phyloP scores from a whole-genome alignment of 2,888 invertebrate genomes.

The Latrodectus elegans region DNA sequence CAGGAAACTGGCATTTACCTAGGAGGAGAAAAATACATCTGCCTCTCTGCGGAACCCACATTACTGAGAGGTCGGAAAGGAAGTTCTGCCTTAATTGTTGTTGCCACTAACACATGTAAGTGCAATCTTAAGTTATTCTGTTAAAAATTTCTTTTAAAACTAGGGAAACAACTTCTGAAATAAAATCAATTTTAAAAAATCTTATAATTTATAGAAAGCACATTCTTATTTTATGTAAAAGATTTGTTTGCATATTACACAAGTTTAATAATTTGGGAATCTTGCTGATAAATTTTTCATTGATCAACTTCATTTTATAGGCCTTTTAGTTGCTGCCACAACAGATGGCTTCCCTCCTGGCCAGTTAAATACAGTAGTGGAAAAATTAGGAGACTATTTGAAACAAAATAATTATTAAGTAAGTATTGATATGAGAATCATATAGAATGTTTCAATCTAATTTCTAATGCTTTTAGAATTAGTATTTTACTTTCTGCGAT shows the following conservation, averaged over 20 bases:
- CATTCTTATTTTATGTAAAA: too few species aligned
- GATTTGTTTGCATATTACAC: too few species aligned
- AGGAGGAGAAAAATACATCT: constrained; percentile 72
- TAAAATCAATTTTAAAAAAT: too few species aligned
- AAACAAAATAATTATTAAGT: constrained; percentile 71
- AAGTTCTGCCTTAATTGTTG: constrained; percentile 71
- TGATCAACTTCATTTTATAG: constrained; percentile 25
- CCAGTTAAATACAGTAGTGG: constrained; percentile 71
- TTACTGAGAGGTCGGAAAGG: constrained; percentile 72
- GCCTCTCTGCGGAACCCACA: constrained; percentile 70
- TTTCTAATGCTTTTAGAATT: too few species aligned
- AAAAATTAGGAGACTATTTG: constrained; percentile 72
- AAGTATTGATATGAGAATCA: constrained; percentile 9
- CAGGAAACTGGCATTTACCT: constrained; percentile 71
- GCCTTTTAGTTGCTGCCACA: constrained; percentile 71
- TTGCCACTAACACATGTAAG: constrained; percentile 72
- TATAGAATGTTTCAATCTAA: too few species aligned
- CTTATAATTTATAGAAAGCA: too few species aligned
- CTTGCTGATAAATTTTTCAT: too few species aligned
- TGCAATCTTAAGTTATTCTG: not conserved
- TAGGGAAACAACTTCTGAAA: too few species aligned
- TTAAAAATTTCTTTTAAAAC: too few species aligned
- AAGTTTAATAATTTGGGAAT: too few species aligned
- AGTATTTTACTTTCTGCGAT: too few species aligned
- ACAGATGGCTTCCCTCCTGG: constrained; percentile 72